Evolutionary conservation across 2,888 invertebrate genomes (phyloP), one percentile per base, ranked within the genome.

Genomic region (Colostygia pectinataria): DNA sequence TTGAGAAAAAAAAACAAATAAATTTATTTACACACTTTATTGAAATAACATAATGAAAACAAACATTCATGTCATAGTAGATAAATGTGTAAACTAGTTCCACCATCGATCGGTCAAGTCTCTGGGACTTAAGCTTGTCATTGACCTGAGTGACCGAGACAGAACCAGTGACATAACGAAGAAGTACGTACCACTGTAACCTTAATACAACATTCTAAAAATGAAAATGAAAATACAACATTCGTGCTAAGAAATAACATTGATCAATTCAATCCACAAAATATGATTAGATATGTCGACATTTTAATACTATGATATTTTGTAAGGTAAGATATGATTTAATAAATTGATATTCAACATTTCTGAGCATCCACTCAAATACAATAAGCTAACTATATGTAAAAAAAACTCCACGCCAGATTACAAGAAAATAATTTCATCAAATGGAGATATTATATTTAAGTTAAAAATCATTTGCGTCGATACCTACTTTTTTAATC

Each of bases 1-100:
- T n/a, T 2, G 24, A 36, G 68, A 65, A 53, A 40, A 72, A 77
- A 65, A 40, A 12, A 34, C 18, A 4, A 1, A 20, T 6, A 5
- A 3, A 44, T 66, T 82, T 86, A 90, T 90, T 84, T 91, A 91
- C 90, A 90, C 90, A 90, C 90, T 91, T 91, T 91, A 90, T 90
- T 91, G 82, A 89, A 85, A 77, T 82, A 90, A 89, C 87, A 80
- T 88, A 90, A 87, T 86, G 79, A 88, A 90, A 89, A 86, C 83
- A 88, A 89, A 87, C 80, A 81, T 83, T 78, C 73, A 53, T 42
- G 45, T 51, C 48, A 55, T 59, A 77, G 77, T 71, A 73, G 71
- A 68, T 73, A 73, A 18, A 77, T 81, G 73, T 77, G 86, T 81
- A 68, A 86, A 84, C 71, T 34, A 31, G 40, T 40, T 40, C 31